These are phyloP conservation scores for Poecile montanus DNA, from an alignment of 2,797 vertebrate genomes.

Conservation along the genomic window DNA sequence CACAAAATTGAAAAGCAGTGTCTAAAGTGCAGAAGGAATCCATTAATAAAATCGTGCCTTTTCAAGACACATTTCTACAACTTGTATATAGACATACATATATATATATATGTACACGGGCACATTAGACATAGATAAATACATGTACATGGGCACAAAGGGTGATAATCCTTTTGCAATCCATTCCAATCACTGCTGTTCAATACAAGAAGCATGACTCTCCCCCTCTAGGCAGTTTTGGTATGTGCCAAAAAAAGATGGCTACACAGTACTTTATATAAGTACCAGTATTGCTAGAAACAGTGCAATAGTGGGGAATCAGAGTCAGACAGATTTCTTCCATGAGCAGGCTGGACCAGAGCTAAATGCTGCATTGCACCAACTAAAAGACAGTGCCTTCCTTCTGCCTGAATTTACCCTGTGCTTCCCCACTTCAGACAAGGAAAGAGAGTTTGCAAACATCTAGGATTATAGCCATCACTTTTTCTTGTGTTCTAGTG, in stretches of 20 bases:
- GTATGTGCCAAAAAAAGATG: neutral
- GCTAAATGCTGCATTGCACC: conserved; percentile 33
- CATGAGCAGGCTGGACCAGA: neutral
- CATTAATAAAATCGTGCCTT: neutral
- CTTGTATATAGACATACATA: neutral
- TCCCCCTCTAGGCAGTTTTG: neutral
- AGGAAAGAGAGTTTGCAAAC: neutral
- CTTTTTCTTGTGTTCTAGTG: neutral
- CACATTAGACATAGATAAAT: neutral
- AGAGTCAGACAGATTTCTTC: neutral
- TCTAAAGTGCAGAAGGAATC: neutral
- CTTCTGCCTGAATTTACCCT: neutral
- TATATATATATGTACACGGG: too few species aligned
- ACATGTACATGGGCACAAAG: neutral
- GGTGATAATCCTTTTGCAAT: neutral
- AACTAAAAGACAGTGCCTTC: neutral
- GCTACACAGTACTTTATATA: neutral
- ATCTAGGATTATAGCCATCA: neutral
- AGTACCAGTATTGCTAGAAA: neutral
- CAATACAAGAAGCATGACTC: neutral
- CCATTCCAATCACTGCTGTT: neutral
- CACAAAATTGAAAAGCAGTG: neutral
- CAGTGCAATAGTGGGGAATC: neutral
- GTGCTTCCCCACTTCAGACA: neutral
- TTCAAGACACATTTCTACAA: neutral